phyloP scores from a whole-genome alignment of 2,113 vertebrate genomes.

The Laticauda colubrina region DNA sequence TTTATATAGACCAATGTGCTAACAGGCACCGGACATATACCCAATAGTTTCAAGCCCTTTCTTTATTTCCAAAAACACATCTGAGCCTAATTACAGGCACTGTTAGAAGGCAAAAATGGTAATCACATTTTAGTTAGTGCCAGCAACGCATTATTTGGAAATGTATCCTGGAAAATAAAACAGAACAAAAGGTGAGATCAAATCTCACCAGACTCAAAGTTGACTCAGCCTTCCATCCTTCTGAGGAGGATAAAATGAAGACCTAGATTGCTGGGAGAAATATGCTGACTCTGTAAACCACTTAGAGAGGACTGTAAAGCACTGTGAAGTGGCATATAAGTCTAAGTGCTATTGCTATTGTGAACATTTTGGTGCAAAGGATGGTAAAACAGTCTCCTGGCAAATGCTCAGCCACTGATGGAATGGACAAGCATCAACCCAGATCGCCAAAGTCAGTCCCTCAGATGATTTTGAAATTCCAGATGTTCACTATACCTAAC shows the following conservation, averaged over 20 bases:
- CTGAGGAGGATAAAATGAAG: no score
- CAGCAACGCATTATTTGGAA: neutral
- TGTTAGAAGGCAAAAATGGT: neutral
- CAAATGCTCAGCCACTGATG: neutral
- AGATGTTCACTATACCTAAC: neutral
- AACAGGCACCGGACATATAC: neutral
- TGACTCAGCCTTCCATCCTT: no score
- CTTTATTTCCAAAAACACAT: neutral
- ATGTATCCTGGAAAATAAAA: neutral
- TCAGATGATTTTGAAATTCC: neutral
- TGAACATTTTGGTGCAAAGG: neutral
- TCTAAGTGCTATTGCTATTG: neutral
- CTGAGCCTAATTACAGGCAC: neutral
- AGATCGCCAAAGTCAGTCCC: neutral
- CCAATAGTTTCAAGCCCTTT: neutral
- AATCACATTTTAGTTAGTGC: neutral
- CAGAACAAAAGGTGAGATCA: neutral
- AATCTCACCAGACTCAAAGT: no score
- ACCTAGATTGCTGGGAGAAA: no score
- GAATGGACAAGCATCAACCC: neutral
- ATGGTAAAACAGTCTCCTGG: neutral
- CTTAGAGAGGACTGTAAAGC: no score
- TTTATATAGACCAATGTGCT: neutral
- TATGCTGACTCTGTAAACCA: no score
- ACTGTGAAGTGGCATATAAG: no score